Evolutionary conservation across 2,797 vertebrate genomes (phyloP).

Genomic region (Gouania willdenowi): DNA sequence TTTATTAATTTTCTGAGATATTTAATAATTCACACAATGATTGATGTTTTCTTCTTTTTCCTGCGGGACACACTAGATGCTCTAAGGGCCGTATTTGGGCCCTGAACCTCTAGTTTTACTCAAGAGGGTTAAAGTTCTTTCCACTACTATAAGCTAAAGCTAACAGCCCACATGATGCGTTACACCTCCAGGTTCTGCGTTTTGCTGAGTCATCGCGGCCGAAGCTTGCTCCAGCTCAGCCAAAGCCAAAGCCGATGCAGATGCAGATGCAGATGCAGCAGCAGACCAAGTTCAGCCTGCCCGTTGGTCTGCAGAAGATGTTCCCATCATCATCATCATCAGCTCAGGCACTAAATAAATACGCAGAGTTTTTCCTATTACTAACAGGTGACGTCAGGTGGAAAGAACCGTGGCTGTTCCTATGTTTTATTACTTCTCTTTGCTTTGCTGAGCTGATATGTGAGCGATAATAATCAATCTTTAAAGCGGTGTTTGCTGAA

Average conservation of each 20-base stretch:
- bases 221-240: neutral
- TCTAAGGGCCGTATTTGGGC: no score
- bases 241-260: slow-evolving; percentile 4
- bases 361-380: no score
- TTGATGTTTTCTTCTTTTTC: no score
- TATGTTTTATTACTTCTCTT: neutral
- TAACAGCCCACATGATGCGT: no score
- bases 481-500: neutral
- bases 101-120: no score
- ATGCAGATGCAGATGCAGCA: slow-evolving; percentile 11
- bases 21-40: no score
- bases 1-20: no score
- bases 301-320: slow-evolving; percentile 10
- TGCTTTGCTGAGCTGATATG: neutral
- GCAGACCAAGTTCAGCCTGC: slow-evolving; percentile 9
- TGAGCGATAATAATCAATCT: no score
- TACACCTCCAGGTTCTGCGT: slow-evolving; percentile 44
- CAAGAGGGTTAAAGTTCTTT: no score
- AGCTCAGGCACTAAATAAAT: neutral
- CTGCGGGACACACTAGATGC: no score
- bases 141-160: no score
- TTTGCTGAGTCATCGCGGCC: slow-evolving; percentile 27
- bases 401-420: neutral
- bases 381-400: slow-evolving; percentile 18
- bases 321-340: no score